Evolutionary conservation across 2,113 vertebrate species (phyloP).

Genomic region (Halichoeres trimaculatus): DNA sequence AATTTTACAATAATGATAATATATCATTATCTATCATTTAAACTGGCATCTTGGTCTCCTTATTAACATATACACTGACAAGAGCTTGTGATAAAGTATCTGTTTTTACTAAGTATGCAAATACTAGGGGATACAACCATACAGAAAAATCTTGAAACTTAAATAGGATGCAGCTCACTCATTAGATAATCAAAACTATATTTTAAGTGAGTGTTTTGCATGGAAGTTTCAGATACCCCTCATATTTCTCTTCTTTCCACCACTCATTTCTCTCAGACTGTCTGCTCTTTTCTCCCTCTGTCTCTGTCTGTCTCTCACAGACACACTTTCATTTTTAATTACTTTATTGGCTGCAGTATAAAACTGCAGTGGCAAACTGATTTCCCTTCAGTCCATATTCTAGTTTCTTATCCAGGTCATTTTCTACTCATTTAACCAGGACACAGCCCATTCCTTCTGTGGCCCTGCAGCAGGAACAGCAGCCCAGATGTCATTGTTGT

Average conservation of each 20-base stretch:
- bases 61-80: no score
- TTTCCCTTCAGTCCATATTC: slow-evolving; percentile 27
- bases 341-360: slow-evolving; percentile 35
- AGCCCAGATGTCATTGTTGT: slow-evolving; percentile 28
- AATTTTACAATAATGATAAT: no score
- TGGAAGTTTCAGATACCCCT: slow-evolving; percentile 9
- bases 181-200: no score
- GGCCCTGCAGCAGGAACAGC: not conserved
- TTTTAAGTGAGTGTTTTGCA: no score
- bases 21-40: no score
- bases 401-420: slow-evolving; percentile 44
- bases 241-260: not conserved
- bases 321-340: slow-evolving; percentile 33
- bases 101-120: no score
- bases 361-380: slow-evolving; percentile 26
- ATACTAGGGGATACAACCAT: no score
- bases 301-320: not conserved
- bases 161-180: no score
- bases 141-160: no score
- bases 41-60: no score
- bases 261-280: no score
- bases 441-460: slow-evolving; percentile 12
- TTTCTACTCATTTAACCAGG: slow-evolving; percentile 49
- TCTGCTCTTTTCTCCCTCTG: not conserved
- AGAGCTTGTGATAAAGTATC: no score